Conservation (phyloP, 2,797 vertebrate species). For the Phalanger gymnotis region DNA sequence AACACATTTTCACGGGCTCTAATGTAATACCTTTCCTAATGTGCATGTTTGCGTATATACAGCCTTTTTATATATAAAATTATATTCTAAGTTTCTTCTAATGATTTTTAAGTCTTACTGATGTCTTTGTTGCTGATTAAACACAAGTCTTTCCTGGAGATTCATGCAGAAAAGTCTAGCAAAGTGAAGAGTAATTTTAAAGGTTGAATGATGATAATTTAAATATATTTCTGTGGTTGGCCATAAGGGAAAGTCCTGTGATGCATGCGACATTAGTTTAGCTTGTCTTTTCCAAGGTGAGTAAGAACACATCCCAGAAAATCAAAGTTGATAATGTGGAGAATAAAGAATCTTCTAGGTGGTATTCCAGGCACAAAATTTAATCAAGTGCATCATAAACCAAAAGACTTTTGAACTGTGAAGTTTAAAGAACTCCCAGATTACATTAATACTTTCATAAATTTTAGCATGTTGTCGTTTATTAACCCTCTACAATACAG, state of each 20-base stretch:
- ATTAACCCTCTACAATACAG: neutral
- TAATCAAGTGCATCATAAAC: neutral
- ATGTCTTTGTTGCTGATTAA: neutral
- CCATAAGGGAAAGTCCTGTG: conserved; percentile 3
- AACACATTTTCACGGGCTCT: conserved; percentile 23
- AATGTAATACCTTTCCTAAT: conserved; percentile 7
- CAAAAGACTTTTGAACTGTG: conserved; percentile 29
- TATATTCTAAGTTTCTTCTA: conserved; percentile 5
- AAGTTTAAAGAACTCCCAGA: conserved; percentile 37
- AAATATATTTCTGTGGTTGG: conserved; percentile 35
- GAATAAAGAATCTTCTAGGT: neutral
- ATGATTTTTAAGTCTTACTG: conserved; percentile 28
- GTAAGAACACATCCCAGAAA: neutral
- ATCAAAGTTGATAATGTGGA: neutral
- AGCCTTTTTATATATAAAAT: neutral
- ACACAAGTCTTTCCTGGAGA: neutral
- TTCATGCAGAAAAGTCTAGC: neutral
- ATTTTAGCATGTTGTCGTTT: conserved; percentile 10
- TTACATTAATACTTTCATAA: neutral
- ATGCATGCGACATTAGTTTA: conserved; percentile 4
- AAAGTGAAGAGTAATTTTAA: conserved; percentile 24
- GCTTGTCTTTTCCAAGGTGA: conserved; percentile 14
- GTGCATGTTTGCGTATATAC: neutral
- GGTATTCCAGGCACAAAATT: neutral
- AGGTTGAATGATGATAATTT: neutral